Conservation (phyloP, 1,140 invertebrate species). For the Tachypleus tridentatus region DNA sequence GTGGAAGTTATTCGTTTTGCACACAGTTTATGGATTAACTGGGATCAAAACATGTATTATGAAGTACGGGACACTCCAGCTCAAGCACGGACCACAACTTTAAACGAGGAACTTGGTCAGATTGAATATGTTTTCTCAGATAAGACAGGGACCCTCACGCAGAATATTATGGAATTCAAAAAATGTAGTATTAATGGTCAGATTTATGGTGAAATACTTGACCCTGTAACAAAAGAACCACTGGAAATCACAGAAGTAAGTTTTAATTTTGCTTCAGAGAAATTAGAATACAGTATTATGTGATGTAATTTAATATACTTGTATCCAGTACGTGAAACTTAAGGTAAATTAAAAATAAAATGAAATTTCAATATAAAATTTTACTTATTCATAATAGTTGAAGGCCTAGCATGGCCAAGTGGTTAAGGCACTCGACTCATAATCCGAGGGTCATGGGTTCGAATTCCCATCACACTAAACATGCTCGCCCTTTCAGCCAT, state of each 20-base stretch:
- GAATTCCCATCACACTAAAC: no score
- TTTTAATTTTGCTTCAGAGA: constrained; percentile 6
- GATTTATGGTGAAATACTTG: constrained; percentile 83
- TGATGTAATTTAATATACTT: no score
- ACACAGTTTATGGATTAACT: constrained; percentile 94
- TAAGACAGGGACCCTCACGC: constrained; percentile 97
- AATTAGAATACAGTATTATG: constrained; percentile 2
- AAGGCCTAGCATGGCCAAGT: no score
- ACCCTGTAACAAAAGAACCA: constrained; percentile 71
- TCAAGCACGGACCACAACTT: constrained; percentile 89
- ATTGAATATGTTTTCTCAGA: constrained; percentile 99
- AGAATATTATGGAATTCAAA: constrained; percentile 99
- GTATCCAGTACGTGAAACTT: no score
- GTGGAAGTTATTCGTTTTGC: constrained; percentile 90
- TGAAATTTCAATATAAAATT: no score
- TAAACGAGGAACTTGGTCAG: constrained; percentile 97
- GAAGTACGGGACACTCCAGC: constrained; percentile 60
- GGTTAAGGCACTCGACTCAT: no score
- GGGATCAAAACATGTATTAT: constrained; percentile 82
- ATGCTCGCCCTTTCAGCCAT: no score
- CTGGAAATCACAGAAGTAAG: constrained; percentile 71
- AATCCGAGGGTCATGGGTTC: no score
- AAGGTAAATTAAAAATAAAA: no score
- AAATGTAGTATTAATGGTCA: constrained; percentile 92
- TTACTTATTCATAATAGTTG: no score